Base-by-base conservation (phyloP, 1,140 invertebrate species). In the Drosophila triauraria region DNA sequence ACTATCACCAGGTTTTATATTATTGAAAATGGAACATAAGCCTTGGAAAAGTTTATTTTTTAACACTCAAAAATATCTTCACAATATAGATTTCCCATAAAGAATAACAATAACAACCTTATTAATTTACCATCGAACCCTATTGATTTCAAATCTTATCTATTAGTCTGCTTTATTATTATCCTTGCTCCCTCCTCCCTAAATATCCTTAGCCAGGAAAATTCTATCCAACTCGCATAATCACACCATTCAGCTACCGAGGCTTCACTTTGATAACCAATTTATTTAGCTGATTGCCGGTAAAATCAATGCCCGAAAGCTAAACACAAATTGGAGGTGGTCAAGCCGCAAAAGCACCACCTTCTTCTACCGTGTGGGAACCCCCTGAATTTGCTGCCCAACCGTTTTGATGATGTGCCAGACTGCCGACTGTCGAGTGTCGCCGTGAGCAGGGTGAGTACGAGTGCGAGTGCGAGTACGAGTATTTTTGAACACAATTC, bases 401-500 rank as follows among this genome's bases (percentile, higher is more conserved):
- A 20, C 30, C 23, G 15, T 46, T 59, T 48, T 71, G 15, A 59
- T 38, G 61, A 67, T 56, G 50, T 56, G 63, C 48, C 63, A 56
- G 68, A 69, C 50, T 23, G 35, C 38, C 27, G 46, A 75, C 12
- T 50, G 46, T 0, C n/a, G 74, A 46, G 67, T 71, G 75, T 0
- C n/a, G 60, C 38, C 51, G 20, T 10, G 32, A 1, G 32, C 9
- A 35, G 32, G 3, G 32, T 35, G 67, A 47, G 40, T 38, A 13
- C 32, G 15, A 50, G 47, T 50, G 15, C 23, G 43, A 71, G 30
- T 46, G 43, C n/a, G 77, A 47, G 60, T 72, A 69, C 35, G 10
- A 50, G 59, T 59, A 48, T 82, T 75, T 87, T 78, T 60, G 67
- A 81, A 78, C 70, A 82, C 85, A 90, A 88, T 88, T 78, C 60